These are phyloP conservation scores for Nothoprocta perdicaria DNA, from an alignment of 2,113 vertebrate genomes.

Conservation along the genomic window DNA sequence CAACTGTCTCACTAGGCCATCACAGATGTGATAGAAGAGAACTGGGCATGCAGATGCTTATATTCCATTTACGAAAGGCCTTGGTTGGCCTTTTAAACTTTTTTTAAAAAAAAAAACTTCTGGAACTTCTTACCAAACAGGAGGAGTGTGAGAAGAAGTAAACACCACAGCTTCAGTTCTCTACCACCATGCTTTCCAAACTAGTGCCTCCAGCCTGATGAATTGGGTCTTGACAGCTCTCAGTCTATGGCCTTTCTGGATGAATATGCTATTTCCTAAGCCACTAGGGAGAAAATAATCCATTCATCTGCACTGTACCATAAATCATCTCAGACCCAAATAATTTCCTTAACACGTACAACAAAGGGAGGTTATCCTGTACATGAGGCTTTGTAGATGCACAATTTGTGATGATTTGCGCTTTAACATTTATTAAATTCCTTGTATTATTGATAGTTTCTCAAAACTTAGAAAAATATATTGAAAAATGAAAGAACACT, in stretches of 20 bases:
- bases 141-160: background rate
- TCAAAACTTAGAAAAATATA: too few relatives aligned
- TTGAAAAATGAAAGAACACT: too few relatives aligned
- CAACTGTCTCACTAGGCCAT: accelerated
- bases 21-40: background rate
- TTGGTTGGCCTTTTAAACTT: background rate
- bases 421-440: background rate
- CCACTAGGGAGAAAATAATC: background rate
- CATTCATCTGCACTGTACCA: background rate
- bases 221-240: background rate
- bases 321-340: background rate
- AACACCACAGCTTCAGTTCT: background rate
- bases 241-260: background rate
- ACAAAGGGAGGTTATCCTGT: background rate
- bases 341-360: background rate
- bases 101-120: too few relatives aligned
- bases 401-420: background rate
- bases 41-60: background rate
- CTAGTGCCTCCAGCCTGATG: background rate
- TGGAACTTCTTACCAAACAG: background rate
- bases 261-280: background rate
- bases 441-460: too few relatives aligned
- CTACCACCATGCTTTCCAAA: background rate
- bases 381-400: background rate
- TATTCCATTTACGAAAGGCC: accelerated